Percentiles rank a stretch among this genome's conserved stretches.
Evolutionary conservation across 1,140 invertebrate genomes (phyloP).

Genomic region (Venustaconcha ellipsiformis): DNA sequence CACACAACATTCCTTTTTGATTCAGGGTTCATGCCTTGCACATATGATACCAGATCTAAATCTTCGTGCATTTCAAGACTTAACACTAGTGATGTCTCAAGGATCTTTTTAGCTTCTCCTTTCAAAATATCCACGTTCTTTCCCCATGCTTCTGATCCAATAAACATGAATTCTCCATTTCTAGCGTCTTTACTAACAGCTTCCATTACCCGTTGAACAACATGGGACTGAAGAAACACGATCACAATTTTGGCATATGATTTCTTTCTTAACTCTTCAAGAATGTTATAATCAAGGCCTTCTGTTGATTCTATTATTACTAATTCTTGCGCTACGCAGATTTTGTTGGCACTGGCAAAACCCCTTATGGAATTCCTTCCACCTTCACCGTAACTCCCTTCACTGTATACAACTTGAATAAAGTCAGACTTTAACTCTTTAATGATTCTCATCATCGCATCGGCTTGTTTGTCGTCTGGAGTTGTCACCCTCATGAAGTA

Average conservation of each 20-base stretch:
- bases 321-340: slow-evolving; percentile 31
- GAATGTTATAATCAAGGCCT: slow-evolving; percentile 10
- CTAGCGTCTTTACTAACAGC: slow-evolving; percentile 11
- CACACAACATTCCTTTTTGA: slow-evolving; percentile 11
- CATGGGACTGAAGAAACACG: slow-evolving; percentile 34
- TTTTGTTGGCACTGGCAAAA: not conserved
- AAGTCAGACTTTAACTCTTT: slow-evolving; percentile 1
- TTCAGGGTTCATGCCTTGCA: not conserved
- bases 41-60: slow-evolving; percentile 13
- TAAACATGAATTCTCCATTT: slow-evolving; percentile 34
- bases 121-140: slow-evolving; percentile 20
- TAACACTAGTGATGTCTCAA: slow-evolving; percentile 26
- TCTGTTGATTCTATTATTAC: slow-evolving; percentile 4
- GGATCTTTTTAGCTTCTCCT: not conserved
- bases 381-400: slow-evolving; percentile 36
- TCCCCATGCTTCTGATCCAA: slow-evolving; percentile 40
- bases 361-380: slow-evolving; percentile 21
- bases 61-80: slow-evolving; percentile 28
- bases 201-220: slow-evolving; percentile 11
- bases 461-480: slow-evolving; percentile 34
- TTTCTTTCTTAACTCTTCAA: slow-evolving; percentile 15
- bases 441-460: slow-evolving; percentile 33
- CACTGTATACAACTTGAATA: slow-evolving; percentile 37
- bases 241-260: slow-evolving; percentile 33
- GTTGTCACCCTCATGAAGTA: slow-evolving; percentile 36